These are phyloP conservation scores for Candidula unifasciata DNA, from an alignment of 2,888 invertebrate genomes.

Conservation along the genomic window DNA sequence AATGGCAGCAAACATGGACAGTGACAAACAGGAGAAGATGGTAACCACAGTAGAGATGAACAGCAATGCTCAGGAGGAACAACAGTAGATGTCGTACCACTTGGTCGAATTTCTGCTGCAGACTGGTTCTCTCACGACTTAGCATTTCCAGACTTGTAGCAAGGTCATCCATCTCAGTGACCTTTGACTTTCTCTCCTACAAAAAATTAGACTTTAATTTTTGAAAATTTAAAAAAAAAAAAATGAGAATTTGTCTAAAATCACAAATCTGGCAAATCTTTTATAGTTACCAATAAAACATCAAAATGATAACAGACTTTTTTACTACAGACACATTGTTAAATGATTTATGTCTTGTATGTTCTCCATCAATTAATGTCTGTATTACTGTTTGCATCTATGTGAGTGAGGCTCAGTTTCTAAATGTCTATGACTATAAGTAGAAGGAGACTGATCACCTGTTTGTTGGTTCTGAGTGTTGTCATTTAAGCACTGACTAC, in stretches of 20 bases:
- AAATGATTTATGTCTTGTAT: not conserved
- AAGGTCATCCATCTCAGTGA: conserved; percentile 67
- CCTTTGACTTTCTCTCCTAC: conserved; percentile 65
- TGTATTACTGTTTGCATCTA: no score
- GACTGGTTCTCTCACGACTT: conserved; percentile 55
- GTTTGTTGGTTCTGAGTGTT: not conserved
- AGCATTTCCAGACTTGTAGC: conserved; percentile 63
- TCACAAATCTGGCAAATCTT: not conserved
- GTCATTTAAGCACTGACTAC: not conserved
- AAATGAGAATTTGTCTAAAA: not conserved
- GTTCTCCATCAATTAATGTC: no score
- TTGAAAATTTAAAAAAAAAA: not conserved
- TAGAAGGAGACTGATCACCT: no score
- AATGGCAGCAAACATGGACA: no score
- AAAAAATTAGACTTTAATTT: not conserved
- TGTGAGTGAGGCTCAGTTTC: no score
- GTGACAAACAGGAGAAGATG: no score
- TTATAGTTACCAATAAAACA: no score
- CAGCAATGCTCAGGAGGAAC: not conserved
- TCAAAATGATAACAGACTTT: no score
- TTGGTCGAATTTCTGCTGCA: conserved; percentile 58
- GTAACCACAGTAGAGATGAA: no score
- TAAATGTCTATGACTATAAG: no score
- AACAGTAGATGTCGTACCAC: not conserved
- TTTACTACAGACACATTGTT: not conserved